Evolutionary conservation across 2,888 invertebrate genomes (phyloP).

Genomic region (Scaeva pyrastri): DNA sequence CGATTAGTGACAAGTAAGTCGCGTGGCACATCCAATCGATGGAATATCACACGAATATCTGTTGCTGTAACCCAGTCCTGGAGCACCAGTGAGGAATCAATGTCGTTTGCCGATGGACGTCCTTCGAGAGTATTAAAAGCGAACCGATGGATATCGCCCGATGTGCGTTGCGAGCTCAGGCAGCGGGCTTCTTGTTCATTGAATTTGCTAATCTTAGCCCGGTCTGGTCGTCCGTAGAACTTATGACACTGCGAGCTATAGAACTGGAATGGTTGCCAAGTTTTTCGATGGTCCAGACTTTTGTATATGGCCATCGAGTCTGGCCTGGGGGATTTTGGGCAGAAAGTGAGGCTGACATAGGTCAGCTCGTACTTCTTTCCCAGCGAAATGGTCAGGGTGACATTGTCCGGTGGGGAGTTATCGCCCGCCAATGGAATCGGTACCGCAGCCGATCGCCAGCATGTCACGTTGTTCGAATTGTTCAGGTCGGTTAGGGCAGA

Average conservation of each 20-base stretch:
- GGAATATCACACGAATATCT: conserved; percentile 97
- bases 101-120: conserved; percentile 96
- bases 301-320: conserved; percentile 99
- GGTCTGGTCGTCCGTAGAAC: conserved; percentile 95
- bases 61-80: conserved; percentile 99
- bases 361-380: conserved; percentile 99
- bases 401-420: conserved; percentile 94
- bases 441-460: conserved; percentile 96
- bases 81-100: conserved; percentile 98
- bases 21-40: conserved; percentile 92
- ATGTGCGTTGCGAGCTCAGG: conserved; percentile 93
- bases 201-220: conserved; percentile 95
- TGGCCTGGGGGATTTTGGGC: conserved; percentile 95
- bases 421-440: conserved; percentile 88
- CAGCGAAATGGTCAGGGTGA: conserved; percentile 95
- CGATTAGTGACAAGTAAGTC: conserved; percentile 81
- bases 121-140: conserved; percentile 99
- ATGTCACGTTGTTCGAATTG: conserved; percentile 98
- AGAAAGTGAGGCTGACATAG: conserved; percentile 98
- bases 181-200: conserved; percentile 99
- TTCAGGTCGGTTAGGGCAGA: conserved; percentile 96
- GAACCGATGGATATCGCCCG: conserved; percentile 91
- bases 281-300: conserved; percentile 97
- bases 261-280: conserved; percentile 99
- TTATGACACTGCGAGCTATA: conserved; percentile 97